Conservation (phyloP, 2,888 invertebrate genomes). For the Blomia tropicalis region DNA sequence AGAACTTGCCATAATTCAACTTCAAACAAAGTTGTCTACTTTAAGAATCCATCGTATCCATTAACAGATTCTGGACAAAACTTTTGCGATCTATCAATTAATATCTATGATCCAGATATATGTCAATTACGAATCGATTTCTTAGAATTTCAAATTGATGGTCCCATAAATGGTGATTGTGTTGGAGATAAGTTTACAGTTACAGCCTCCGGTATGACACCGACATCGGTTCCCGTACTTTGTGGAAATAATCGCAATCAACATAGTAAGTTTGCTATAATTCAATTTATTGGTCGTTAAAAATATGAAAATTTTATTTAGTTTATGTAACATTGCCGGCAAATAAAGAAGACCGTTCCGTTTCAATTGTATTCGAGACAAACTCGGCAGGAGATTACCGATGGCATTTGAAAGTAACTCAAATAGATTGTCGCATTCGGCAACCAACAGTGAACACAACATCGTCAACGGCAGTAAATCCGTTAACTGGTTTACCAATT, state of each 20-base stretch:
- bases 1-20: constrained; percentile 26
- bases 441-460: neutral
- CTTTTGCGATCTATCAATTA: constrained; percentile 26
- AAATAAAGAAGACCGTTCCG: constrained; percentile 19
- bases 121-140: constrained; percentile 26
- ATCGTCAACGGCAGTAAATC: neutral
- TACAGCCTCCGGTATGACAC: constrained; percentile 23
- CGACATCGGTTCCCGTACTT: constrained; percentile 22
- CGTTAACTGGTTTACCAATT: neutral
- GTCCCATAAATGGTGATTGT: constrained; percentile 24
- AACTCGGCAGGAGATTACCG: constrained; percentile 25
- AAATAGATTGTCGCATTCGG: constrained; percentile 23
- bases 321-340: constrained; percentile 24
- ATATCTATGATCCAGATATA: constrained; percentile 24
- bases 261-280: constrained; percentile 27
- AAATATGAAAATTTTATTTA: neutral
- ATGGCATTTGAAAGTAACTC: constrained; percentile 26
- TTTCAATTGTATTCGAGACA: constrained; percentile 24
- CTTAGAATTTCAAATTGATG: constrained; percentile 26
- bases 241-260: constrained; percentile 26
- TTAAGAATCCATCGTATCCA: constrained; percentile 26
- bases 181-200: constrained; percentile 24
- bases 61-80: constrained; percentile 24
- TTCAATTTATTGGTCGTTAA: too few relatives aligned
- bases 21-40: constrained; percentile 27